phyloP scores from a whole-genome alignment of 2,888 invertebrate genomes.

The Colletes collaris region DNA sequence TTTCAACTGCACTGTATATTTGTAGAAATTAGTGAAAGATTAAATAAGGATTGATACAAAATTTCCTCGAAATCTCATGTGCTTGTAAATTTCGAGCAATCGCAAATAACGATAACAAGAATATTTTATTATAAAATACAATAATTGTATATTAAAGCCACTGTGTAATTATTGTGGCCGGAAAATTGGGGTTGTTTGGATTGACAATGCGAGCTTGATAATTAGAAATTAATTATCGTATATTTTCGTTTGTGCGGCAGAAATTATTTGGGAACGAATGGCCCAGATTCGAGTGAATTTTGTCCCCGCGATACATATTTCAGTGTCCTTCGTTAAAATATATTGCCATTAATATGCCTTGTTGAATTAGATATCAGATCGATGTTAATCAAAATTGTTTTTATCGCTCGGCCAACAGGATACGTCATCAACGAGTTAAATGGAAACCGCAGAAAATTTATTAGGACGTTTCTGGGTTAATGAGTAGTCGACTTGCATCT shows the following conservation, averaged over 20 bases:
- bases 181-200: background rate
- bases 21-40: too few relatives aligned
- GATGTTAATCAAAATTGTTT: constrained; percentile 45
- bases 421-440: constrained; percentile 43
- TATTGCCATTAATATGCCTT: constrained; percentile 33
- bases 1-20: too few relatives aligned
- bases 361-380: constrained; percentile 22
- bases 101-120: too few relatives aligned
- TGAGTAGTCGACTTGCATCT: constrained; percentile 28
- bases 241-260: background rate
- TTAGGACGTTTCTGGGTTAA: constrained; percentile 49
- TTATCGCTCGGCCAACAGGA: constrained; percentile 24
- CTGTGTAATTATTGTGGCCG: too few relatives aligned
- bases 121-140: too few relatives aligned
- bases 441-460: constrained; percentile 35
- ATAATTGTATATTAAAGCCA: too few relatives aligned
- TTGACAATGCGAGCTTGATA: constrained; percentile 1
- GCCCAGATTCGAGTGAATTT: background rate
- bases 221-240: constrained; percentile 12
- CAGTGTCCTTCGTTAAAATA: constrained; percentile 36
- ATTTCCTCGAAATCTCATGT: too few relatives aligned
- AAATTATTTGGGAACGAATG: background rate
- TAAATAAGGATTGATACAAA: too few relatives aligned
- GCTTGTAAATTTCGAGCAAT: too few relatives aligned
- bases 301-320: background rate